Percentiles rank a stretch among this genome's conserved stretches.
These are phyloP conservation scores for Graptemys geographica DNA, from an alignment of 2,797 vertebrate species.

Conservation along the genomic window DNA sequence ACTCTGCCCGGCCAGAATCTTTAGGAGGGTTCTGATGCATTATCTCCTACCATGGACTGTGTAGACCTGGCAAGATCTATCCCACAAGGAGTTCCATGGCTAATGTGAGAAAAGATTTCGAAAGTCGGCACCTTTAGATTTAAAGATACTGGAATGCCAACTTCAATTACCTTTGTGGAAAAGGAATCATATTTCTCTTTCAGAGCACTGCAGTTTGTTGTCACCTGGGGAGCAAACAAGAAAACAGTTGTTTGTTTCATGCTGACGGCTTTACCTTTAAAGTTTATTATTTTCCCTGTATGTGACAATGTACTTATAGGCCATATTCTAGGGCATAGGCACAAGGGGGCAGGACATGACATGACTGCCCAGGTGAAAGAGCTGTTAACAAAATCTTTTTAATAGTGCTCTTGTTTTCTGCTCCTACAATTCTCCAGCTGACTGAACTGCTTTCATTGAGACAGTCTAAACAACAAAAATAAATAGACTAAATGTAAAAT, in stretches of 20 bases:
- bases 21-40: not conserved
- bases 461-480: not conserved
- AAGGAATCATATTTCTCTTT: conserved; percentile 57
- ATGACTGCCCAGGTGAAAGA: not conserved
- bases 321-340: not conserved
- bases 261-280: not conserved
- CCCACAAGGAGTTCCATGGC: not conserved
- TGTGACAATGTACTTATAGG: not conserved
- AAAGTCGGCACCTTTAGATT: not conserved
- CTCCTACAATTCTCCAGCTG: not conserved
- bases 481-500: not conserved
- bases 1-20: not conserved
- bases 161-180: conserved; percentile 44
- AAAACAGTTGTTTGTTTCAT: not conserved
- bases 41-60: not conserved
- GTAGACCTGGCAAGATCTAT: not conserved
- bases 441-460: not conserved
- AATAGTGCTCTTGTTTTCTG: not conserved
- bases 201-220: conserved; percentile 19
- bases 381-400: not conserved
- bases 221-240: not conserved
- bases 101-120: not conserved
- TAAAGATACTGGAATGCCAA: not conserved
- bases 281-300: not conserved
- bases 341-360: too few species aligned